Percentiles rank a stretch among this genome's conserved stretches.
phyloP scores from a whole-genome alignment of 2,888 invertebrate species.

The Anthophora plumipes region DNA sequence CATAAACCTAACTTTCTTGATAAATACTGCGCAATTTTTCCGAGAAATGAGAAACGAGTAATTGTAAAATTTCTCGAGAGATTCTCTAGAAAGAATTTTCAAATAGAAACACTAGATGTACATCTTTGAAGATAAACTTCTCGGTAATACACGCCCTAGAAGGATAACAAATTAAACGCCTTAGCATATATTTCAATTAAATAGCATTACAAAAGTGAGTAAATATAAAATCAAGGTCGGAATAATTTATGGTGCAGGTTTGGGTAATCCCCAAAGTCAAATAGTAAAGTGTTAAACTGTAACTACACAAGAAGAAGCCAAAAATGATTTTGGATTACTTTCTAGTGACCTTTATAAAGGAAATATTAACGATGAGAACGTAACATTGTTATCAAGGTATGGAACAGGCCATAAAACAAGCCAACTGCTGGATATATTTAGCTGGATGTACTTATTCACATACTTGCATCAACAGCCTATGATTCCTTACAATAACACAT shows the following conservation, averaged over 20 bases:
- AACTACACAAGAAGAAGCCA: slow-evolving; percentile 75
- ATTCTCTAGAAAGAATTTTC: too few relatives aligned
- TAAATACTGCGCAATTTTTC: too few relatives aligned
- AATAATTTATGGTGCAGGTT: slow-evolving; percentile 98
- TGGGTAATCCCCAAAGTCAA: slow-evolving; percentile 91
- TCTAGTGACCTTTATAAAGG: slow-evolving; percentile 90
- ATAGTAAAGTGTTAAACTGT: slow-evolving; percentile 90
- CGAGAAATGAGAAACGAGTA: too few relatives aligned
- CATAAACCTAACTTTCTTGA: too few relatives aligned
- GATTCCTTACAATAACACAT: slow-evolving; percentile 96
- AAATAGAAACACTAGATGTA: too few relatives aligned
- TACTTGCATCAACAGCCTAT: slow-evolving; percentile 96
- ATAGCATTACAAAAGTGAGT: slow-evolving; percentile 39
- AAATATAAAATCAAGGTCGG: slow-evolving; percentile 87
- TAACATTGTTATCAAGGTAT: slow-evolving; percentile 91
- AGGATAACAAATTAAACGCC: not conserved
- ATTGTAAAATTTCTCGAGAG: too few relatives aligned
- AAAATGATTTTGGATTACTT: slow-evolving; percentile 90
- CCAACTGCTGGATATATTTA: slow-evolving; percentile 92
- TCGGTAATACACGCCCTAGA: too few relatives aligned
- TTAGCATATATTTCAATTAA: slow-evolving; percentile 6
- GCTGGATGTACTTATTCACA: slow-evolving; percentile 95
- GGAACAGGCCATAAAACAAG: slow-evolving; percentile 89
- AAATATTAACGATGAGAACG: slow-evolving; percentile 91
- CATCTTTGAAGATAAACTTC: too few relatives aligned